A percentile compares a stretch with the other conserved stretches of the same genome.
Conservation (phyloP, 2,797 vertebrate genomes). For the Sylvia borin region DNA sequence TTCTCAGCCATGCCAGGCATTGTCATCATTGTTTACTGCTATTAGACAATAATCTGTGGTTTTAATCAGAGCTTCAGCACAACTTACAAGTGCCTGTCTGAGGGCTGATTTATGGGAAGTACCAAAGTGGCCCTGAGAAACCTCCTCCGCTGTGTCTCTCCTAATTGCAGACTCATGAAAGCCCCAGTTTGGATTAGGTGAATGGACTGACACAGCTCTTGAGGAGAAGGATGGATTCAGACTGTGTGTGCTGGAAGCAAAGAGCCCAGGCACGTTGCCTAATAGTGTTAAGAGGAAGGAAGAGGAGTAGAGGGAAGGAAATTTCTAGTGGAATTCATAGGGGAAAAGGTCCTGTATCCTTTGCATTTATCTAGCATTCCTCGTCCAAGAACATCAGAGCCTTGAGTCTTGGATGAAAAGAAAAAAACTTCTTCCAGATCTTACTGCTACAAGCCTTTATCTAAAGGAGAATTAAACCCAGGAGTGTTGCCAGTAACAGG, state of each 20-base stretch:
- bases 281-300: neutral
- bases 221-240: neutral
- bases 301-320: neutral
- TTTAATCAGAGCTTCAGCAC: neutral
- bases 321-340: neutral
- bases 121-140: neutral
- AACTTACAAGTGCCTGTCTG: neutral
- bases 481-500: neutral
- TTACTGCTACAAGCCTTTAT: slow-evolving; percentile 23
- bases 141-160: neutral
- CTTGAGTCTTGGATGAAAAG: slow-evolving; percentile 11
- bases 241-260: neutral
- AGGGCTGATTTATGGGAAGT: neutral
- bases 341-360: neutral
- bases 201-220: neutral
- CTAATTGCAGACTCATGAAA: neutral
- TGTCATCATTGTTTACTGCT: neutral
- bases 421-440: neutral
- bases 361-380: neutral
- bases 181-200: neutral
- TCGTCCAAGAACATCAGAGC: neutral
- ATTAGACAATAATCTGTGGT: neutral
- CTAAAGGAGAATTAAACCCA: slow-evolving; percentile 27
- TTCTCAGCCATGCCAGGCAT: neutral
- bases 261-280: neutral